Evolutionary conservation across 2,888 invertebrate species (phyloP), one percentile per base, ranked within the genome.

Genomic region (Limnephilus rhombicus): DNA sequence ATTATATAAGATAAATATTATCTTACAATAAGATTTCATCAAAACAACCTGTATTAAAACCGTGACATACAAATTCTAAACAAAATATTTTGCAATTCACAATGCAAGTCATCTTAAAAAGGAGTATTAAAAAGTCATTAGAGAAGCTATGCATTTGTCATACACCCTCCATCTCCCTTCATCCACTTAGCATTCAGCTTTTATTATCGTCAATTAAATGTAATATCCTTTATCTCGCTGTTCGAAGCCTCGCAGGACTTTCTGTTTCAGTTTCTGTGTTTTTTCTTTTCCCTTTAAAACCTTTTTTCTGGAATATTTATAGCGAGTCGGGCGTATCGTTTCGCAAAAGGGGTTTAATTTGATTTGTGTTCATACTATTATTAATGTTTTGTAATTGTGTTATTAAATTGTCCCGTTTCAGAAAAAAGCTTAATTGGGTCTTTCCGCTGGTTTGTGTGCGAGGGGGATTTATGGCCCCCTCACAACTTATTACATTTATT

Each of bases 171-270:
- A 53, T 31, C 29, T 89, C 82, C 91, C 92, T 90, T 91, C 92
- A 93, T 92, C 93, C 93, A 93, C 93, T 92, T 93, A 92, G 92
- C 92, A 93, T 93, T 93, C 93, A 92, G 91, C 92, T 93, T 93
- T 93, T 93, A 93, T 93, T 93, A 93, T 93, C 93, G 92, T 93
- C 93, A 93, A 93, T 93, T 93, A 93, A 93, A 93, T 92, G 92
- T 93, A 92, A 93, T 93, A 91, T 93, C 93, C 92, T 93, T 93
- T 93, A 93, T 93, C 93, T 93, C 92, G 90, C 91, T 91, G 91
- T 93, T 91, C 91, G 91, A 90, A 92, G 85, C 89, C 82, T 85
- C 81, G 68, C 92, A 91, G 88, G 81, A 91, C 91, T 90, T 92
- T 92, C 92, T 82, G 90, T 92, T 92, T 91, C 92, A 68, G 91